Evolutionary conservation across 2,888 invertebrate genomes (phyloP).

Genomic region (Lagria hirta): DNA sequence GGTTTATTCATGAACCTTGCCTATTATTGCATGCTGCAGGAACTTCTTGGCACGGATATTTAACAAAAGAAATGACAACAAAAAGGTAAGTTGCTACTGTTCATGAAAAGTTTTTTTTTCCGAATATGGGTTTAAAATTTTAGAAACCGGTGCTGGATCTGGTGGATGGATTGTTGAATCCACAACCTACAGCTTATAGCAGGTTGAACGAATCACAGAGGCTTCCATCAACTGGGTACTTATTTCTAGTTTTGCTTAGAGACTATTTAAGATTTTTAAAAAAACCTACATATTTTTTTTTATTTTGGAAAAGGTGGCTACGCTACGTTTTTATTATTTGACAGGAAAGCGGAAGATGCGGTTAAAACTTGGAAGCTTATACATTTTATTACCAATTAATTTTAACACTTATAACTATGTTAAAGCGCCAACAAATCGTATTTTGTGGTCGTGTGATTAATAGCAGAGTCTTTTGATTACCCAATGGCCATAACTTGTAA

Average conservation of each 20-base stretch:
- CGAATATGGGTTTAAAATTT: constrained; percentile 14
- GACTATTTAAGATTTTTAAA: no score
- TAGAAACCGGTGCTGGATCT: constrained; percentile 51
- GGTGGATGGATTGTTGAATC: constrained; percentile 51
- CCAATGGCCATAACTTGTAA: constrained; percentile 1
- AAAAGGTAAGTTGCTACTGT: constrained; percentile 42
- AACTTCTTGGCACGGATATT: constrained; percentile 48
- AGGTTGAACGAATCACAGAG: constrained; percentile 51
- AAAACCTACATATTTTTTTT: no score
- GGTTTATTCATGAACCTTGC: constrained; percentile 10
- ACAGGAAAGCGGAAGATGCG: no score
- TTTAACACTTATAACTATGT: not conserved
- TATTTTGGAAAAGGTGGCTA: no score
- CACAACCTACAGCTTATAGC: constrained; percentile 47
- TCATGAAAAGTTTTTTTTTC: not conserved
- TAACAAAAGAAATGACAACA: constrained; percentile 45
- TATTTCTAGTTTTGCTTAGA: no score
- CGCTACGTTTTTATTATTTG: no score
- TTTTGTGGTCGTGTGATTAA: not conserved
- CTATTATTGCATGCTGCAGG: constrained; percentile 42
- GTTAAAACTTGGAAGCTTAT: no score
- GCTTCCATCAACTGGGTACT: constrained; percentile 48
- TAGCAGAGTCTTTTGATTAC: not conserved
- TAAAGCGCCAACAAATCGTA: not conserved
- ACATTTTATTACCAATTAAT: constrained; percentile 1